Evolutionary conservation across 2,797 vertebrate genomes (phyloP).

Genomic region (Novumbra hubbsi): DNA sequence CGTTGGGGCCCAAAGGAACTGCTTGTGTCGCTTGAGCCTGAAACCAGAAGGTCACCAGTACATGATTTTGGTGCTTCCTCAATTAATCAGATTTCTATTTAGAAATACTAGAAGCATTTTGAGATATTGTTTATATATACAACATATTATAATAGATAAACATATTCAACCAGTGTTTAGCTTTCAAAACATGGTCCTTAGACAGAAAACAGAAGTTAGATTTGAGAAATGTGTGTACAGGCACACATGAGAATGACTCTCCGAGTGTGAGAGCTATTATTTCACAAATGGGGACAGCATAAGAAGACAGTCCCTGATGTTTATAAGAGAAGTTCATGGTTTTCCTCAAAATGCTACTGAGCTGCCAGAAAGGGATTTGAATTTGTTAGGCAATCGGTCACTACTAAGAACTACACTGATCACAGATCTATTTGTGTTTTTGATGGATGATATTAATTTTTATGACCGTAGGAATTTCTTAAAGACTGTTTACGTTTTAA

Average conservation of each 20-base stretch:
- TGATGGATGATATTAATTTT: too few relatives aligned
- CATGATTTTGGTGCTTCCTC: not conserved
- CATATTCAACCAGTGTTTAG: not conserved
- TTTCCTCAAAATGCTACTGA: conserved; percentile 7
- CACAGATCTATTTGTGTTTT: not conserved
- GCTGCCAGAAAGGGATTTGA: conserved; percentile 14
- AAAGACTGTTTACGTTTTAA: not conserved
- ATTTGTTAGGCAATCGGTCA: conserved; percentile 2
- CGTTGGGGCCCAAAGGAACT: not conserved
- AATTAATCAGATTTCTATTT: not conserved
- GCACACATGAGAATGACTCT: not conserved
- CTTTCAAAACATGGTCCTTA: not conserved
- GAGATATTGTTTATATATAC: not conserved
- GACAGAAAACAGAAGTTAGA: conserved; percentile 6
- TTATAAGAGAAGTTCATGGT: conserved; percentile 2
- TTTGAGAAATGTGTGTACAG: not conserved
- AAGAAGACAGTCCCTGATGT: conserved; percentile 9
- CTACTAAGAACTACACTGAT: not conserved
- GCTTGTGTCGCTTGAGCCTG: not conserved
- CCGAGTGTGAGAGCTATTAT: not conserved
- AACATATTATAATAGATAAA: not conserved
- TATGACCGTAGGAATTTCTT: not conserved
- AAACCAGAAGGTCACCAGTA: not conserved
- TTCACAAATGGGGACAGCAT: not conserved
- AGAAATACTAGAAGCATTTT: not conserved